These are phyloP conservation scores for Bombylius discolor DNA, from an alignment of 2,888 invertebrate species.

Conservation along the genomic window DNA sequence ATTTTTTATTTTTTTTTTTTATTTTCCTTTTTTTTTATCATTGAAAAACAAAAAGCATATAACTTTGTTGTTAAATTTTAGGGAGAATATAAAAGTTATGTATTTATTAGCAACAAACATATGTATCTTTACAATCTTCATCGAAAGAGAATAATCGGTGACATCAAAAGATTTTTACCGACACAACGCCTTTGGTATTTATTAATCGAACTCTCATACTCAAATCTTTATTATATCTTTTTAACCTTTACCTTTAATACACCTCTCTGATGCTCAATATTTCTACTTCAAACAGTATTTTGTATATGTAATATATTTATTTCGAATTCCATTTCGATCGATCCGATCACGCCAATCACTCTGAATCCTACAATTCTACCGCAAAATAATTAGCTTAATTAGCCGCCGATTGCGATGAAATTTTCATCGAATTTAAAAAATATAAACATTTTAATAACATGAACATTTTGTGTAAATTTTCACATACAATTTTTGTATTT, in stretches of 20 bases:
- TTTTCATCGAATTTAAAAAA: constrained; percentile 1
- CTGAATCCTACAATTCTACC: background rate
- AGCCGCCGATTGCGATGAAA: constrained; percentile 4
- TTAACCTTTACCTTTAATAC: too few species aligned
- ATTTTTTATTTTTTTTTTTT: background rate
- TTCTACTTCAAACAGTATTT: too few species aligned
- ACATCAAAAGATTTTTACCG: constrained; percentile 3
- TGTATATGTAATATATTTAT: background rate
- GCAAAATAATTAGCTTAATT: constrained; percentile 9
- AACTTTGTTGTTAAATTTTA: too few species aligned
- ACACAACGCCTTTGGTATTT: background rate
- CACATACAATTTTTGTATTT: background rate
- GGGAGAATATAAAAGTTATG: too few species aligned
- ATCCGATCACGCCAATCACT: constrained; percentile 9
- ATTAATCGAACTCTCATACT: constrained; percentile 5
- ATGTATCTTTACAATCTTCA: background rate
- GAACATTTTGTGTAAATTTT: background rate
- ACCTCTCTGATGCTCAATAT: too few species aligned
- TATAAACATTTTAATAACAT: background rate
- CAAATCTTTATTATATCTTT: too few species aligned
- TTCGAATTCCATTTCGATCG: constrained; percentile 9
- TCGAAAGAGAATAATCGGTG: background rate
- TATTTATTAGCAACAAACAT: too few species aligned
- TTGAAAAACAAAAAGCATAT: background rate
- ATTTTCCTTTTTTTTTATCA: background rate